A percentile compares a stretch with the other conserved stretches of the same genome.
phyloP scores from a whole-genome alignment of 2,888 invertebrate genomes.

The Meiosimyza platycephala region DNA sequence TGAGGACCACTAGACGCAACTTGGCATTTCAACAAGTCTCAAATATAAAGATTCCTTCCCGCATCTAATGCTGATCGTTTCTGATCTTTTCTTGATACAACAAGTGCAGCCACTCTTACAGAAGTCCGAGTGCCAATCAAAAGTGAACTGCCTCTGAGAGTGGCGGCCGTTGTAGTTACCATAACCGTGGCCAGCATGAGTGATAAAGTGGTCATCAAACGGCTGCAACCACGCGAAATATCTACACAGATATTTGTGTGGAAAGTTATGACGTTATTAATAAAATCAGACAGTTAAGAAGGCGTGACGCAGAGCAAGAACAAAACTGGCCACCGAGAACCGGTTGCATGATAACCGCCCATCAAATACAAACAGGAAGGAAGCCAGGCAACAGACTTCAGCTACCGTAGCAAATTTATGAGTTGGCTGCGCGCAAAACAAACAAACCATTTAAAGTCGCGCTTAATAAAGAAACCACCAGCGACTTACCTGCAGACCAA shows the following conservation, averaged over 20 bases:
- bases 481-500: background rate
- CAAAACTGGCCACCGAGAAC: background rate
- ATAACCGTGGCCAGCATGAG: background rate
- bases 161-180: too few relatives aligned
- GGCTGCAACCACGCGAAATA: slow-evolving; percentile 22
- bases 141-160: background rate
- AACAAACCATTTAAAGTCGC: slow-evolving; percentile 20
- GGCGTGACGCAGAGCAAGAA: background rate
- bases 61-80: too few relatives aligned
- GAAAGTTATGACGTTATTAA: slow-evolving; percentile 38
- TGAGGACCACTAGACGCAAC: too few relatives aligned
- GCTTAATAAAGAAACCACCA: background rate
- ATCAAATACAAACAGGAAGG: slow-evolving; percentile 12
- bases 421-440: slow-evolving; percentile 19
- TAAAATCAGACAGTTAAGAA: slow-evolving; percentile 35
- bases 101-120: background rate
- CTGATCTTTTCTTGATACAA: background rate
- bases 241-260: background rate
- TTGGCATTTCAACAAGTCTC: too few relatives aligned
- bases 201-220: slow-evolving; percentile 17
- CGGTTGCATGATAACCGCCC: slow-evolving; percentile 31
- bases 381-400: background rate
- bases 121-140: slow-evolving; percentile 4
- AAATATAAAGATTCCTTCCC: too few relatives aligned
- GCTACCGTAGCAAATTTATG: slow-evolving; percentile 9